phyloP scores from a whole-genome alignment of 2,797 vertebrate genomes.

The Dicrostonyx torquatus region DNA sequence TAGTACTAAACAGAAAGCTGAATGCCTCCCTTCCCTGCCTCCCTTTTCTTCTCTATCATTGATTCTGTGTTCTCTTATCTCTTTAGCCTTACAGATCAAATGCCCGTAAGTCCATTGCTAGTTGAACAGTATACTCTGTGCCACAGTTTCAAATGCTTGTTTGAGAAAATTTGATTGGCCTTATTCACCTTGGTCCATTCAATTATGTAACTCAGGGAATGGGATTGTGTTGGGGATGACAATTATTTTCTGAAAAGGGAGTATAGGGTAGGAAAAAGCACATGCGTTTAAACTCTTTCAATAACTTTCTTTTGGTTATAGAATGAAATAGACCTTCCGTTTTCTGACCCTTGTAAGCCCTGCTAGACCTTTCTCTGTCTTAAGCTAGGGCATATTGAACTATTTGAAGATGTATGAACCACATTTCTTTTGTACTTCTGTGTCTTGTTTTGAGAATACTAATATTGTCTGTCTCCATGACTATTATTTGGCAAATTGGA shows the following conservation, averaged over 20 bases:
- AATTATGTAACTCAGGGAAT: not conserved
- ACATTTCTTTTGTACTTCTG: not conserved
- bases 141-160: conserved; percentile 4
- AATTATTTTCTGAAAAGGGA: conserved; percentile 8
- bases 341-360: not conserved
- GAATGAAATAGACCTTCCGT: conserved; percentile 17
- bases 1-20: not conserved
- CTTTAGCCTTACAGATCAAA: not conserved
- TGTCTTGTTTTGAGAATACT: conserved; percentile 33
- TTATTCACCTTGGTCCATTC: not conserved
- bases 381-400: conserved; percentile 4
- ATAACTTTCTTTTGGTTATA: not conserved
- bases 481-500: conserved; percentile 28
- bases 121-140: not conserved
- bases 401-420: conserved; percentile 39
- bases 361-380: conserved; percentile 22
- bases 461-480: conserved; percentile 18
- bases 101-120: not conserved
- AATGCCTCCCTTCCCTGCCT: not conserved
- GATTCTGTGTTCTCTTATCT: not conserved
- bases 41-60: not conserved
- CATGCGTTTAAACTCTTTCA: conserved; percentile 3
- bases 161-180: conserved; percentile 38
- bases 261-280: not conserved
- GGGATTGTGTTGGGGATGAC: not conserved